Evolutionary conservation across 1,140 invertebrate species (phyloP).

Genomic region (Agrilus planipennis): DNA sequence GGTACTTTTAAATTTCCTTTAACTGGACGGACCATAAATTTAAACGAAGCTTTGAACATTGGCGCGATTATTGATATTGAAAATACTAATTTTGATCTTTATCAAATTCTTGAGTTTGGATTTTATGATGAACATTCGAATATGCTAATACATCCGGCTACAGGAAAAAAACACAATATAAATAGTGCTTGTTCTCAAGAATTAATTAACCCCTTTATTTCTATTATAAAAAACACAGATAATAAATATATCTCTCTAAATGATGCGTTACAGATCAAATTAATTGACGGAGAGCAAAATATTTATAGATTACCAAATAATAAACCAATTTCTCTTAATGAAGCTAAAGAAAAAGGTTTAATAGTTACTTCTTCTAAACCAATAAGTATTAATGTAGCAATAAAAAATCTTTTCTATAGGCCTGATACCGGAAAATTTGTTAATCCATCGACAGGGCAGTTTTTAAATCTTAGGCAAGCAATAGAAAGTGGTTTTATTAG

Average conservation of each 20-base stretch:
- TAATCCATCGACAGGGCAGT: slow-evolving; percentile 59
- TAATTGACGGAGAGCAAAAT: slow-evolving; percentile 64
- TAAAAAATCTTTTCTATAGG: slow-evolving; percentile 63
- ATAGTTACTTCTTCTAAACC: slow-evolving; percentile 61
- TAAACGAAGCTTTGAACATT: slow-evolving; percentile 59
- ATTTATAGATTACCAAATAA: slow-evolving; percentile 52
- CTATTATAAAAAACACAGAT: slow-evolving; percentile 62
- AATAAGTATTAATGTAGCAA: slow-evolving; percentile 63
- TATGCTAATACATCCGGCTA: slow-evolving; percentile 71
- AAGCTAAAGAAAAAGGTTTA: slow-evolving; percentile 57
- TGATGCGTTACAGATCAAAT: slow-evolving; percentile 57
- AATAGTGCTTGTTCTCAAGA: slow-evolving; percentile 65
- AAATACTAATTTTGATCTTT: slow-evolving; percentile 64
- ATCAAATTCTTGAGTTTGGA: slow-evolving; percentile 72
- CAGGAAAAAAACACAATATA: slow-evolving; percentile 63
- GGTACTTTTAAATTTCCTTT: slow-evolving; percentile 67
- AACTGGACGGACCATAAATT: slow-evolving; percentile 48
- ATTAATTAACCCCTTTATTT: slow-evolving; percentile 68
- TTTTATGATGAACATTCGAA: slow-evolving; percentile 62
- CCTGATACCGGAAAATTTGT: slow-evolving; percentile 67
- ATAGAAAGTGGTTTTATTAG: slow-evolving; percentile 63
- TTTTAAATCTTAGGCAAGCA: slow-evolving; percentile 56
- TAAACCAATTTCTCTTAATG: slow-evolving; percentile 51
- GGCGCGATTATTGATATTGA: slow-evolving; percentile 79
- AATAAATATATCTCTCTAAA: slow-evolving; percentile 60